Evolutionary conservation across 2,888 invertebrate genomes (phyloP).

Genomic region (Eueremaeus valkanovi): DNA sequence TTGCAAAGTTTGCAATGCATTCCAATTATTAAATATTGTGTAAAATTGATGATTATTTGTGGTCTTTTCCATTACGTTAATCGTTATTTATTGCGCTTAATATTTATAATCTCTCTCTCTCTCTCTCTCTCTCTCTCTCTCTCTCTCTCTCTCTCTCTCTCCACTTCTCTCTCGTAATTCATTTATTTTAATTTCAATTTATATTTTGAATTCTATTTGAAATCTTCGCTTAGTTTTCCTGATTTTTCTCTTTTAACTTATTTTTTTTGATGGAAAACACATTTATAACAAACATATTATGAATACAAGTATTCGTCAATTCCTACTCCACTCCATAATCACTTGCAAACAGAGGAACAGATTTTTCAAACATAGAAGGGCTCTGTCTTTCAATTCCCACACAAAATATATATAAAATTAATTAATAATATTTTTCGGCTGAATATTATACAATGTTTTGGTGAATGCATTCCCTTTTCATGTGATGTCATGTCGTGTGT

Average conservation of each 20-base stretch:
- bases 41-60: conserved; percentile 37
- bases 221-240: neutral
- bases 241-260: neutral
- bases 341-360: conserved; percentile 1
- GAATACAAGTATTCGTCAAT: neutral
- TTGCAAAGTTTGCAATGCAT: conserved; percentile 4
- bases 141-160: neutral
- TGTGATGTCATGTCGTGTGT: neutral
- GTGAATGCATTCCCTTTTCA: conserved; percentile 24
- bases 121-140: neutral
- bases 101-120: conserved; percentile 25
- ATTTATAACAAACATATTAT: conserved; percentile 14
- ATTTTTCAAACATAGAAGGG: neutral
- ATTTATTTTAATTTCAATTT: conserved; percentile 32
- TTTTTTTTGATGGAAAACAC: neutral
- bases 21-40: conserved; percentile 34
- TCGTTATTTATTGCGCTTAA: conserved; percentile 36
- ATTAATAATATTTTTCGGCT: conserved; percentile 25
- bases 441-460: conserved; percentile 18
- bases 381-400: neutral
- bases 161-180: neutral
- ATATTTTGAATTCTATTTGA: neutral
- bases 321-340: neutral
- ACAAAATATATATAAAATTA: neutral
- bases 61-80: conserved; percentile 27